These are phyloP conservation scores for Neosalanx taihuensis DNA, from an alignment of 2,797 vertebrate species.

Conservation along the genomic window DNA sequence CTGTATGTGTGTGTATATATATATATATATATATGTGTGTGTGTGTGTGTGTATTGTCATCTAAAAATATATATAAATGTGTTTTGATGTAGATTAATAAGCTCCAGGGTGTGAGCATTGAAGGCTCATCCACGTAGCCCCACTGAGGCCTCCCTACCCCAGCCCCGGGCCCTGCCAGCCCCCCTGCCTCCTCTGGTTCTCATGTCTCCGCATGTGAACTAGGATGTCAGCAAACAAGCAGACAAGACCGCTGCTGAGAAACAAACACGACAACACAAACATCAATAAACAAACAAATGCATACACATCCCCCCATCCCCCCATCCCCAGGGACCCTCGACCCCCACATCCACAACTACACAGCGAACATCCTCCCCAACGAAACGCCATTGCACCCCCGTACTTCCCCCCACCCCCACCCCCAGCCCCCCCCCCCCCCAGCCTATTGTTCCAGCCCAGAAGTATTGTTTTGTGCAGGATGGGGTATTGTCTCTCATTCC, in stretches of 20 bases:
- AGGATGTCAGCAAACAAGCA: slow-evolving; percentile 67
- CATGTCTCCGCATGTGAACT: slow-evolving; percentile 49
- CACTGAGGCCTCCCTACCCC: neutral
- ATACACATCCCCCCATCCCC: slow-evolving; percentile 16
- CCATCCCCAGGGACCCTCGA: neutral
- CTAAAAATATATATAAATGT: neutral
- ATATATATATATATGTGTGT: neutral
- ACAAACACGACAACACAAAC: slow-evolving; percentile 70
- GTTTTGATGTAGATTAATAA: neutral
- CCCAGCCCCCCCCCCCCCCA: slow-evolving; percentile 44
- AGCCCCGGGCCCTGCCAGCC: slow-evolving; percentile 19
- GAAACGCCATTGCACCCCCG: slow-evolving; percentile 36
- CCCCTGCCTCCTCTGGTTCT: slow-evolving; percentile 25
- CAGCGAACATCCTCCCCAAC: neutral
- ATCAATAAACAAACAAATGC: slow-evolving; percentile 76
- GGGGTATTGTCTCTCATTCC: slow-evolving; percentile 64
- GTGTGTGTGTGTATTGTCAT: neutral
- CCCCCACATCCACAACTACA: neutral
- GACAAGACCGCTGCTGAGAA: slow-evolving; percentile 65
- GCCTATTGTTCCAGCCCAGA: slow-evolving; percentile 44
- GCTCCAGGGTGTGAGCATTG: neutral
- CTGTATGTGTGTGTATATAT: neutral
- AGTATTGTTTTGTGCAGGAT: slow-evolving; percentile 55
- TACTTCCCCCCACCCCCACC: slow-evolving; percentile 33
- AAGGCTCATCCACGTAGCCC: neutral